Evolutionary conservation across 2,888 invertebrate genomes (phyloP), one percentile per base, ranked within the genome.

Genomic region (Tipula confusa): DNA sequence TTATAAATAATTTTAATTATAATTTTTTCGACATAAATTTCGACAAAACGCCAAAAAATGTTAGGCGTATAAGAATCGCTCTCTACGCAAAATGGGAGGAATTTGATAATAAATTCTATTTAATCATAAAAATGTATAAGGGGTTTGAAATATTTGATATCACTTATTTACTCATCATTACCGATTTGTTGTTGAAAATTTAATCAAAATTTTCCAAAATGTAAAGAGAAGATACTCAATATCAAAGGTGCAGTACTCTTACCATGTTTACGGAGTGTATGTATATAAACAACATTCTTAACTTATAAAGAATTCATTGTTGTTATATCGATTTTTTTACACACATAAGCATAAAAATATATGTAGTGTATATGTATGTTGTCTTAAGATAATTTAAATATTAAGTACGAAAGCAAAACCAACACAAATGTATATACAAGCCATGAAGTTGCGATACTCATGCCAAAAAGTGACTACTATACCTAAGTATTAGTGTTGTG

Each of bases 121-220:
- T 43, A 43, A 43, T 43, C 43, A 43, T 43, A 15, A 6, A 43
- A 43, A 43, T 18, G 2, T 18, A 36, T 9, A 9, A 15, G 64
- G 11, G 64, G 1, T 64, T 24, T 24, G 11, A 64, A 64, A 64
- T 9, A 64, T 64, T 7, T 64, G 1, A 18, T 24, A 64, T 64
- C 64, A 64, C 18, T 64, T 24, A 64, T 64, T 64, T 64, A 15
- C 43, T 64, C 9, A 24, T 24, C 64, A 24, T 64, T 9, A 64
- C 18, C 7, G 24, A 7, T 9, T 64, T 24, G 1, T 64, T 18
- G 18, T 43, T 43, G 9, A 64, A 64, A 64, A 64, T 64, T 64
- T 64, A 64, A 64, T 24, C 64, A 64, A 64, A 64, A 64, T 64
- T 64, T 64, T 64, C 18, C n/a, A n/a, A n/a, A n/a, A n/a, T n/a